Base-by-base conservation (phyloP, 2,888 invertebrate genomes). In the Protodeltote pygarga region DNA sequence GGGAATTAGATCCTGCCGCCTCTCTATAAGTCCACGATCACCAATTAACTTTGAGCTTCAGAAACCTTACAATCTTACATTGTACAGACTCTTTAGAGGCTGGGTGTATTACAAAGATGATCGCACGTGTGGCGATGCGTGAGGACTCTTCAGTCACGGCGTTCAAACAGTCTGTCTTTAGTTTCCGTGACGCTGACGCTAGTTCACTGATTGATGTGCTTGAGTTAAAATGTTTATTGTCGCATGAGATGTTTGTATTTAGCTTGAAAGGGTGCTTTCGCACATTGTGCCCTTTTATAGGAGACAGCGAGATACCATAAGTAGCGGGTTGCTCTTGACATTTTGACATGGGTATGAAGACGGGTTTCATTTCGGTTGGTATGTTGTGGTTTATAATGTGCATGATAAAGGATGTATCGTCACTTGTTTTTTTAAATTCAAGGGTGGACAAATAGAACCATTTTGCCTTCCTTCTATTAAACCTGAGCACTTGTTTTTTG, bases 1-100 rank as follows among this genome's bases (percentile, higher is more conserved):
- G 70, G 73, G 83, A 81, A 86, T 86, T 85, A 85, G 82, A 82
- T 73, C 74, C 78, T 70, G 65, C 70, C 68, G 69, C 72, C 58
- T 65, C 59, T 67, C 57, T 55, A 70, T 73, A 54, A 48, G 39
- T 35, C 50, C 62, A 60, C 53, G 41, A 49, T 46, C 10, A 29
- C 77, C 70, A 71, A 32, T 54, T 47, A 55, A 53, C 20, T 17
- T 44, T 37, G 57, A 70, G 32, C 68, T 45, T 44, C 47, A 60
- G 46, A 62, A 60, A 61, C 33, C 38, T 50, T 48, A 33, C 25
- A 38, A 24, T 37, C 14, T 32, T 44, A 31, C 25, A 31, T 11
- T 29, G 1, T 31, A 17, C 32, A 51, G 47, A 73, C 9, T 66
- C 64, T 62, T 52, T 19, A 19, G 19, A 52, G 28, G 29, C 38